Evolutionary conservation across 2,113 vertebrate genomes (phyloP).

Genomic region (Zingel zingel): DNA sequence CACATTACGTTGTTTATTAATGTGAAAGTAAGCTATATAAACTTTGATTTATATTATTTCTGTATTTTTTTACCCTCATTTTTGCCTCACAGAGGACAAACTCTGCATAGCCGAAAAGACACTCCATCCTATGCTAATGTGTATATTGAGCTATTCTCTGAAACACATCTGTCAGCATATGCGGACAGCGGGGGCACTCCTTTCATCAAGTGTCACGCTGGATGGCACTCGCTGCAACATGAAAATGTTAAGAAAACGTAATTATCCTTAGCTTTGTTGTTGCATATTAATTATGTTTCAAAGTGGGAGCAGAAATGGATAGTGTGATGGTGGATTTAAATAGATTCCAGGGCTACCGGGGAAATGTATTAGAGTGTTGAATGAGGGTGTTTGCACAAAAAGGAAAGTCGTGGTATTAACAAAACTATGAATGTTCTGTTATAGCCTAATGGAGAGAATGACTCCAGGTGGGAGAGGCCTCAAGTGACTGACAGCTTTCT

Average conservation of each 20-base stretch:
- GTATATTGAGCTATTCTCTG: constrained; percentile 28
- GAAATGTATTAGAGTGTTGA: constrained; percentile 2
- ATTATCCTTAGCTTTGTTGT: constrained; percentile 69
- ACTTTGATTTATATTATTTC: constrained; percentile 2
- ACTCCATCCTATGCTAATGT: background rate
- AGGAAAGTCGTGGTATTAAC: constrained; percentile 12
- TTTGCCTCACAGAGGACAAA: constrained; percentile 17
- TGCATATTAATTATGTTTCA: constrained; percentile 64
- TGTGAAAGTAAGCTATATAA: background rate
- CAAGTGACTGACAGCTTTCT: background rate
- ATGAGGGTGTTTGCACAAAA: constrained; percentile 27
- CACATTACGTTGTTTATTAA: background rate
- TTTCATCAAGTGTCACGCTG: constrained; percentile 68
- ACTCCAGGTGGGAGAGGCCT: background rate
- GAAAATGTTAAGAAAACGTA: constrained; percentile 70
- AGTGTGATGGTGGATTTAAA: constrained; percentile 54
- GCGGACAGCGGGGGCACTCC: constrained; percentile 48
- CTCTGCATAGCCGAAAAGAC: constrained; percentile 7
- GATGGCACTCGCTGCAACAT: constrained; percentile 49
- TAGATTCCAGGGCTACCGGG: constrained; percentile 29
- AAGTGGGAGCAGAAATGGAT: constrained; percentile 45
- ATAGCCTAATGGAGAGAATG: constrained; percentile 15
- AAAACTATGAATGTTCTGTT: constrained; percentile 8
- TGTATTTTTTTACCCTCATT: background rate
- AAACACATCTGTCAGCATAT: constrained; percentile 59